Evolutionary conservation across 2,888 invertebrate genomes (phyloP).

Genomic region (Leptopilina syphax): DNA sequence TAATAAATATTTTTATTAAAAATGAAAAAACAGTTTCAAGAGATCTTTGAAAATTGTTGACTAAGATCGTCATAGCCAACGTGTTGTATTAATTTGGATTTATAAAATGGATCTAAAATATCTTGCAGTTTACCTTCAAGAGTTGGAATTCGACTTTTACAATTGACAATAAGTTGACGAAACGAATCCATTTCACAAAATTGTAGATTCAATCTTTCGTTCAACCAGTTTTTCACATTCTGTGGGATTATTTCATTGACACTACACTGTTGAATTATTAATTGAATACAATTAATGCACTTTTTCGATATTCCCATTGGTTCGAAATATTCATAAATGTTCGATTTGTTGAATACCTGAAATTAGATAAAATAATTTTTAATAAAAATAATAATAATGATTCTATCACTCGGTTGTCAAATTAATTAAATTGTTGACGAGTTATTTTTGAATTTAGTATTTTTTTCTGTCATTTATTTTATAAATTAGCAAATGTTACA

Average conservation of each 20-base stretch:
- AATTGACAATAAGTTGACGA: constrained; percentile 45
- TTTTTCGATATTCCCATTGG: constrained; percentile 47
- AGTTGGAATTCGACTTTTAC: constrained; percentile 40
- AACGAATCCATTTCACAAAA: constrained; percentile 43
- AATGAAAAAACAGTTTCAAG: neutral
- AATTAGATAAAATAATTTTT: constrained; percentile 36
- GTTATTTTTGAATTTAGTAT: too few species aligned
- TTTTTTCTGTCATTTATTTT: neutral
- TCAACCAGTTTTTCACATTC: constrained; percentile 39
- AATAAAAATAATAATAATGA: neutral
- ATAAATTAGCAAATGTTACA: too few species aligned
- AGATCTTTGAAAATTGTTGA: constrained; percentile 21
- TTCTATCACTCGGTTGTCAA: too few species aligned
- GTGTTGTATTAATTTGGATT: constrained; percentile 44
- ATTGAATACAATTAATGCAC: constrained; percentile 39
- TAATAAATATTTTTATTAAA: constrained; percentile 13
- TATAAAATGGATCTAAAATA: constrained; percentile 48
- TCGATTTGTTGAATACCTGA: constrained; percentile 50
- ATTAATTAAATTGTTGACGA: neutral
- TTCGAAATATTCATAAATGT: constrained; percentile 51
- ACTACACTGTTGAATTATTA: constrained; percentile 41
- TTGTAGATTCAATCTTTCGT: constrained; percentile 39
- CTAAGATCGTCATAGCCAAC: constrained; percentile 45
- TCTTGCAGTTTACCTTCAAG: constrained; percentile 41
- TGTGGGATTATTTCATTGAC: constrained; percentile 9